Conservation (phyloP, 2,888 invertebrate genomes). For the Andrena dorsata region DNA sequence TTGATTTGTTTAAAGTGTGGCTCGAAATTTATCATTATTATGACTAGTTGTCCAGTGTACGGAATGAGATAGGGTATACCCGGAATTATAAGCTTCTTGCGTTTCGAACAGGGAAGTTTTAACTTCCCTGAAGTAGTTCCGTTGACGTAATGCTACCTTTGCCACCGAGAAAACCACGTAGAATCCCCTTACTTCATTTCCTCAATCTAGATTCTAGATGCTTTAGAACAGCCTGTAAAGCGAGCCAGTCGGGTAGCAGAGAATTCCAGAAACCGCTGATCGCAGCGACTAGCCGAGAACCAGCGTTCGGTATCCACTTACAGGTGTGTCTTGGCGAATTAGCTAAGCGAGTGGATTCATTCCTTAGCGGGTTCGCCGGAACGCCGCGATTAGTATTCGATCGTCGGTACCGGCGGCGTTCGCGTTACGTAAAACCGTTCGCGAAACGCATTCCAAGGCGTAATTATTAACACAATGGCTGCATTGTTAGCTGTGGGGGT, state of each 20-base stretch:
- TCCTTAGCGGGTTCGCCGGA: slow-evolving; percentile 23
- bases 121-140: not conserved
- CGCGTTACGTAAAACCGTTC: slow-evolving; percentile 53
- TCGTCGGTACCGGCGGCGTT: slow-evolving; percentile 24
- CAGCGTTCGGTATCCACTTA: slow-evolving; percentile 15
- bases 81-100: not conserved
- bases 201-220: not conserved
- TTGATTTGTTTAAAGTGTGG: not conserved
- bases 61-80: too few species aligned
- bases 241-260: not conserved
- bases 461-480: slow-evolving; percentile 59
- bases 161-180: too few species aligned
- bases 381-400: slow-evolving; percentile 53
- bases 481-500: slow-evolving; percentile 43
- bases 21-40: slow-evolving; percentile 11
- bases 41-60: not conserved
- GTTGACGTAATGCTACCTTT: too few species aligned
- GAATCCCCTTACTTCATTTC: not conserved
- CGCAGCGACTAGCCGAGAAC: not conserved
- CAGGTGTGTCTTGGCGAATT: slow-evolving; percentile 44
- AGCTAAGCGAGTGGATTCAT: slow-evolving; percentile 24
- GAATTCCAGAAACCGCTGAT: slow-evolving; percentile 19
- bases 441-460: slow-evolving; percentile 36
- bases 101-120: not conserved
- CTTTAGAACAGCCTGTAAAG: not conserved